Evolutionary conservation across 1,140 invertebrate species (phyloP), one percentile per base, ranked within the genome.

Genomic region (Drosophila nigromelanica): DNA sequence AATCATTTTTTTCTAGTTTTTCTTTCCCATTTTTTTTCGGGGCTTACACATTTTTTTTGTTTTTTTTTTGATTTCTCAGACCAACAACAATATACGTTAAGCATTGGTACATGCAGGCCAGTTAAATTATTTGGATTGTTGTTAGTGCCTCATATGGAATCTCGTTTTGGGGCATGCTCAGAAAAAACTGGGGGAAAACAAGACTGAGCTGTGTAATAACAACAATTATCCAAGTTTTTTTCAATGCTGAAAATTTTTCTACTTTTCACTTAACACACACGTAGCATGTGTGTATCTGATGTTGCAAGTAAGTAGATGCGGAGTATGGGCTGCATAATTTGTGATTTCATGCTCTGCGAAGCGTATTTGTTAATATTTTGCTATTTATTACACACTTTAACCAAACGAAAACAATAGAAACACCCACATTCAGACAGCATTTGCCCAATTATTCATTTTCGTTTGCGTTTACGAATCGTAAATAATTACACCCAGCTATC

Each of bases 351-450:
- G 87, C 86, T 90, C 70, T 48, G 60, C 64, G 68, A 80, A 90
- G 86, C 86, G 73, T 81, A 82, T 90, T 90, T 82, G 76, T 90
- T 90, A 90, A 79, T 86, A 90, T 90, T 87, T 87, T 76, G 83
- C 72, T 79, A 73, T 73, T 89, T 87, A 87, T 81, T 80, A 80
- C 75, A 82, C 63, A 86, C 61, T 40, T 6, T 43, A 54, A 78
- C 39, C 51, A 4, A 66, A 66, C 33, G 11, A 24, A 58, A 35
- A 15, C n/a, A 59, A 62, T n/a, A 47, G 43, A 42, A 48, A 70
- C 73, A 63, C 68, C 56, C 68, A 51, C 73, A 75, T 76, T 85
- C 63, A 70, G 50, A 50, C 62, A 66, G 68, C 55, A 2, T 12
- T 78, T 37, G 69, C 51, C 24, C 74, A 80, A 72, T 78, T 75